Base-by-base conservation (phyloP, 1,140 invertebrate species). In the Penaeus indicus region DNA sequence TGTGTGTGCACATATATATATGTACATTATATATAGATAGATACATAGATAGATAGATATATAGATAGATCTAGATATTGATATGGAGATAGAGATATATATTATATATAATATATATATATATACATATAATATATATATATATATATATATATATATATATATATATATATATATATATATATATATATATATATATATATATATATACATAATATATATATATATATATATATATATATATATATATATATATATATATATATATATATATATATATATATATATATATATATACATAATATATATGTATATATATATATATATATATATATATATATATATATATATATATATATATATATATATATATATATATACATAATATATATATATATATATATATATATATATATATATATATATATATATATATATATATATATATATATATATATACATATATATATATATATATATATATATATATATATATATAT, bases 121-220 rank as follows among this genome's bases (percentile, higher is more conserved):
- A 79, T 47, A 47, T 47, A 47, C 5, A 47, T 47, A 47, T 47
- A 13, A 47, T 47, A 79, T 79, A 79, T 47, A 79, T 79, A 79
- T 79, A 42, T 79, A 79, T 79, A 79, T 79, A 79, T 79, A 79
- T 79, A 79, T 38, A 18, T 27, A 79, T 79, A 10, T 79, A 19
- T 79, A 8, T 79, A 32, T 42, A 79, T 25, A 79, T 79, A 79
- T 42, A 79, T 27, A 27, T 79, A 38, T 27, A 69, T 69, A n/a
- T 25, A 32, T 69, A 25, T n/a, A 69, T n/a, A 69, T 25, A n/a
- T n/a, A 69, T 32, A 69, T 25, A 25, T 32, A 47, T 69, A 47
- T 75, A 47, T 47, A 47, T 47, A 47, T 47, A 47, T 47, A 47
- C 5, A 47, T 47, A 47, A 47, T 47, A 47, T 47, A 47, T 47